Conservation (phyloP, 2,113 vertebrate species). For the Larimichthys crocea region DNA sequence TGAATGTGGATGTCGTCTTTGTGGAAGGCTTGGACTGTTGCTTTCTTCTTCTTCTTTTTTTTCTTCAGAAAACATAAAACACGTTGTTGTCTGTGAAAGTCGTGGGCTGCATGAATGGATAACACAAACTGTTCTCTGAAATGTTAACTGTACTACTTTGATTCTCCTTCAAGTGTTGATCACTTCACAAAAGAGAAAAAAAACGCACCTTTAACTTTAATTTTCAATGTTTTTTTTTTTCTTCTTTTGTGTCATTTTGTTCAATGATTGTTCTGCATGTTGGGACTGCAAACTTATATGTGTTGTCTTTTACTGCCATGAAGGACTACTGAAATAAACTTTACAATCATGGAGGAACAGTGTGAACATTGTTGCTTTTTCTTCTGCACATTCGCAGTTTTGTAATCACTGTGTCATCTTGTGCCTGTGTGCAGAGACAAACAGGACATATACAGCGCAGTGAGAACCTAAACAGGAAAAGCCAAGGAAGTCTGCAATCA, state of each 20-base stretch:
- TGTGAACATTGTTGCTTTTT: conserved; percentile 2
- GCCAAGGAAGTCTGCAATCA: conserved; percentile 28
- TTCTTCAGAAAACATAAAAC: conserved; percentile 74
- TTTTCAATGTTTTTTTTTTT: conserved; percentile 83
- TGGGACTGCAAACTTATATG: conserved; percentile 94
- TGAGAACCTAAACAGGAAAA: conserved; percentile 78
- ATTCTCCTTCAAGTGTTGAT: conserved; percentile 87
- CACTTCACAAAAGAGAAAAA: conserved; percentile 83
- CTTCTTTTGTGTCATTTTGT: conserved; percentile 81
- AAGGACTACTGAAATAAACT: conserved; percentile 87
- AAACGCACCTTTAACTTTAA: conserved; percentile 87
- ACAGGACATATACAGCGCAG: conserved; percentile 34
- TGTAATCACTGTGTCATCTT: conserved; percentile 9
- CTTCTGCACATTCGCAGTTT: conserved; percentile 9
- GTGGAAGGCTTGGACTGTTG: conserved; percentile 83
- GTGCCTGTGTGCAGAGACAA: conserved; percentile 39
- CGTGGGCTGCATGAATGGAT: conserved; percentile 91
- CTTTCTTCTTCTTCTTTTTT: conserved; percentile 71
- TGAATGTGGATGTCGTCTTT: conserved; percentile 74
- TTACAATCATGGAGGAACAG: conserved; percentile 69
- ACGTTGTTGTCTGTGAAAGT: conserved; percentile 82
- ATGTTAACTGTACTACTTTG: conserved; percentile 88
- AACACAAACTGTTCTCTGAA: conserved; percentile 77
- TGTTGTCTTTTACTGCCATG: conserved; percentile 94
- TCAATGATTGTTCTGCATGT: conserved; percentile 97